phyloP scores from a whole-genome alignment of 2,113 vertebrate species.

The Scophthalmus maximus region DNA sequence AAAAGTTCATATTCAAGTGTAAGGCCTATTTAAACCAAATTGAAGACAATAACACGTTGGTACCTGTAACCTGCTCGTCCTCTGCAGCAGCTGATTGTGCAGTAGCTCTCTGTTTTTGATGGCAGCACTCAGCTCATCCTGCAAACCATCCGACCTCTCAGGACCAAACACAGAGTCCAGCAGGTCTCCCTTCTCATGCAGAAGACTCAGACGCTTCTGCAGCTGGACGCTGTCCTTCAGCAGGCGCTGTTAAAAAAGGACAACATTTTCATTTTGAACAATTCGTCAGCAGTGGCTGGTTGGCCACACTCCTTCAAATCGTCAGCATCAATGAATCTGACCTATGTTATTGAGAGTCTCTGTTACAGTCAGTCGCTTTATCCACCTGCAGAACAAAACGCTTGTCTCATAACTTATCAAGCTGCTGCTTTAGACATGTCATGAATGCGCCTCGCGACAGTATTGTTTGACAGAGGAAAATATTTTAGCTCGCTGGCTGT shows the following conservation, averaged over 20 bases:
- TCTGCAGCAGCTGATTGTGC: conserved; percentile 86
- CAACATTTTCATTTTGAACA: not conserved
- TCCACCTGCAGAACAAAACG: too few relatives aligned
- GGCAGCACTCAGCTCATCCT: conserved; percentile 79
- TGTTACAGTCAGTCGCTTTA: too few relatives aligned
- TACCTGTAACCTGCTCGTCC: conserved; percentile 87
- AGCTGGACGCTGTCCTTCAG: conserved; percentile 86
- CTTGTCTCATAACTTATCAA: too few relatives aligned
- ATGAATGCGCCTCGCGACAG: too few relatives aligned
- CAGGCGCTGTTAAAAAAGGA: conserved; percentile 60
- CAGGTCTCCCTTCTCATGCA: conserved; percentile 86
- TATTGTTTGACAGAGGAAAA: too few relatives aligned
- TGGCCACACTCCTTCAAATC: too few relatives aligned
- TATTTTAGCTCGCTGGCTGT: too few relatives aligned
- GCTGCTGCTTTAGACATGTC: too few relatives aligned
- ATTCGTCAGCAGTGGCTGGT: too few relatives aligned
- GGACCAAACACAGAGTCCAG: conserved; percentile 86
- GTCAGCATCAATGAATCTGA: not conserved
- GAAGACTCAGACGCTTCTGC: conserved; percentile 83
- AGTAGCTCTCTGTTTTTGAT: conserved; percentile 85
- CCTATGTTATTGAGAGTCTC: too few relatives aligned
- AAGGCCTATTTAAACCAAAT: not conserved
- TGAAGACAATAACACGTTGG: not conserved
- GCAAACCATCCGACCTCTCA: conserved; percentile 78
- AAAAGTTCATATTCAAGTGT: not conserved